Evolutionary conservation across 2,888 invertebrate species (phyloP).

Genomic region (Lochmaea crataegi): DNA sequence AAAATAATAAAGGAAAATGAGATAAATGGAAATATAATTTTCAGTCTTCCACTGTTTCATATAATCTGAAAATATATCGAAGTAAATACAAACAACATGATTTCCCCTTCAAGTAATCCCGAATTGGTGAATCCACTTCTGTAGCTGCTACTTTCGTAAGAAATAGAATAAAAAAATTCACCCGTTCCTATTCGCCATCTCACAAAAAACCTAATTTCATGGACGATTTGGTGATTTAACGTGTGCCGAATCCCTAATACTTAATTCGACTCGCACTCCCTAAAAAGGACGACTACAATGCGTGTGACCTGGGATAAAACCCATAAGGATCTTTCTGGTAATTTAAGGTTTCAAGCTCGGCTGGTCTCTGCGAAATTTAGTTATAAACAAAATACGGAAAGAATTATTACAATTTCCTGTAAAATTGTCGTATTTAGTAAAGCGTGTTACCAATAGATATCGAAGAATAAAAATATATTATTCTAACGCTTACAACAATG

Average conservation of each 20-base stretch:
- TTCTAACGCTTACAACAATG: too few species aligned
- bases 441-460: too few species aligned
- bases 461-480: too few species aligned
- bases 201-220: slow-evolving; percentile 29
- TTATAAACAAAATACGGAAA: neutral
- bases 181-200: slow-evolving; percentile 19
- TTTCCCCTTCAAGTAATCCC: too few species aligned
- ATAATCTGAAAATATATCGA: too few species aligned
- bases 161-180: slow-evolving; percentile 15
- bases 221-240: slow-evolving; percentile 28
- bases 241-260: slow-evolving; percentile 30
- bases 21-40: too few species aligned
- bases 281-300: slow-evolving; percentile 13
- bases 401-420: too few species aligned
- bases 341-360: slow-evolving; percentile 14
- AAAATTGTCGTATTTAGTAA: too few species aligned
- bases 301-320: slow-evolving; percentile 18
- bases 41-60: too few species aligned
- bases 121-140: neutral
- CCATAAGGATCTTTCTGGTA: slow-evolving; percentile 7
- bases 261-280: neutral
- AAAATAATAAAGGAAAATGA: too few species aligned
- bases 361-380: neutral
- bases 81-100: too few species aligned
- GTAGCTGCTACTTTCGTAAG: neutral